phyloP scores from a whole-genome alignment of 2,888 invertebrate genomes.

The Chrysolina haemoptera region DNA sequence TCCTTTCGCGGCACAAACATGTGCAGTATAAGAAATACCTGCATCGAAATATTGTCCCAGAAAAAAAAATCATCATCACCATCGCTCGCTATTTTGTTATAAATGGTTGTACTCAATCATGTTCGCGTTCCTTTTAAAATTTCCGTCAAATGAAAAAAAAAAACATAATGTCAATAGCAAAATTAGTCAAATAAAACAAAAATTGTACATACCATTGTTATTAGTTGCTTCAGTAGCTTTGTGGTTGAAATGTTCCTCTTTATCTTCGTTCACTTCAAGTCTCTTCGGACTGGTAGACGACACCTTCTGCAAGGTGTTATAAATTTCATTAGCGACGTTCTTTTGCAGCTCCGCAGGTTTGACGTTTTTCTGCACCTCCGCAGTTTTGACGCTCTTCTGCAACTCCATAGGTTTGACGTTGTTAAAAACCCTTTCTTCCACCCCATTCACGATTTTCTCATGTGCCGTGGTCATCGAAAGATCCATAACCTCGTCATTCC shows the following conservation, averaged over 20 bases:
- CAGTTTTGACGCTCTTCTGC: constrained; percentile 35
- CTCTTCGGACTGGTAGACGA: constrained; percentile 20
- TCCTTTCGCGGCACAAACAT: too few species aligned
- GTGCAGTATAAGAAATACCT: too few species aligned
- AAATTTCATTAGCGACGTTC: constrained; percentile 42
- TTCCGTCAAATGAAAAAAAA: neutral
- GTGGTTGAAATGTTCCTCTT: constrained; percentile 23
- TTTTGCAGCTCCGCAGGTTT: constrained; percentile 22
- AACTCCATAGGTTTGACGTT: constrained; percentile 14
- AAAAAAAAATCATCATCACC: too few species aligned
- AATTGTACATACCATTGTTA: constrained; percentile 27
- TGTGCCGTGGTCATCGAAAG: constrained; percentile 57
- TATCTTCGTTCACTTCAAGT: constrained; percentile 37
- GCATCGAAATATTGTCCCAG: too few species aligned
- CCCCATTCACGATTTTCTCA: constrained; percentile 37
- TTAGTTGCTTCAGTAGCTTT: constrained; percentile 32
- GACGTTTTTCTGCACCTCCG: constrained; percentile 30
- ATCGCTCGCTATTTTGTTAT: too few species aligned
- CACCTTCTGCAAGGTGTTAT: constrained; percentile 36
- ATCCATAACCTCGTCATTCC: constrained; percentile 67
- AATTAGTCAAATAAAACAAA: neutral
- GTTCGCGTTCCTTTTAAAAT: too few species aligned
- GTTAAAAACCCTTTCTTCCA: constrained; percentile 17
- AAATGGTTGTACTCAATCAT: too few species aligned
- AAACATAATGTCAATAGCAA: neutral